Base-by-base conservation (phyloP, 2,888 invertebrate genomes). In the Erebia aethiops region DNA sequence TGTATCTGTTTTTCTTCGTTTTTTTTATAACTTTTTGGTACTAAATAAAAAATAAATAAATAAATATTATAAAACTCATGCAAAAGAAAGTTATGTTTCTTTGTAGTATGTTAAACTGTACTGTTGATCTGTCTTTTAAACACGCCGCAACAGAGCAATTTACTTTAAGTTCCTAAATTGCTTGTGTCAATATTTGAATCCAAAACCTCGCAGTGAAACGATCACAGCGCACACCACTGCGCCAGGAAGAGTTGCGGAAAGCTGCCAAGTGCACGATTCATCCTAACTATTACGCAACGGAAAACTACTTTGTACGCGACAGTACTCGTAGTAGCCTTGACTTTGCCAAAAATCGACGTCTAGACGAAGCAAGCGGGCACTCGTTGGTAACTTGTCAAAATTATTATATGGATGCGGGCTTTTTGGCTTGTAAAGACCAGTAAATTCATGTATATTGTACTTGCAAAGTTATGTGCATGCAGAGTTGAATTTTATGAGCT, bases 271-370 rank as follows among this genome's bases (percentile, higher is more conserved):
- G n/a, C n/a, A n/a, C n/a, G 14, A 7, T 62, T 14, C 49, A 49
- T 46, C 14, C 2, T 46, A 16, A 61, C 61, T 66, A 69, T 73
- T 69, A 69, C 49, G 66, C 51, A 73, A 71, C 63, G 16, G 41
- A 57, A 51, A 52, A 35, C 52, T 16, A 52, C 41, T 64, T 26
- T 67, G 70, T 67, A 72, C 72, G 61, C 70, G 66, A 57, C 52
- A 52, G 67, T 67, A 52, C 67, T 21, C 41, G 57, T 62, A 54
- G 77, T 80, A 82, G 82, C 84, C 87, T 87, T 87, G 85, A 85
- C 84, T 81, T 83, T 88, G 88, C 88, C 88, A 89, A 89, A 88
- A 88, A 86, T 86, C 84, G 80, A 79, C 77, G 89, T 87, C 87
- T 87, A 87, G 87, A 86, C 87, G 72, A 73, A 54, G 76, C 73